phyloP scores from a whole-genome alignment of 1,140 invertebrate species.

The Diachasmimorpha longicaudata region DNA sequence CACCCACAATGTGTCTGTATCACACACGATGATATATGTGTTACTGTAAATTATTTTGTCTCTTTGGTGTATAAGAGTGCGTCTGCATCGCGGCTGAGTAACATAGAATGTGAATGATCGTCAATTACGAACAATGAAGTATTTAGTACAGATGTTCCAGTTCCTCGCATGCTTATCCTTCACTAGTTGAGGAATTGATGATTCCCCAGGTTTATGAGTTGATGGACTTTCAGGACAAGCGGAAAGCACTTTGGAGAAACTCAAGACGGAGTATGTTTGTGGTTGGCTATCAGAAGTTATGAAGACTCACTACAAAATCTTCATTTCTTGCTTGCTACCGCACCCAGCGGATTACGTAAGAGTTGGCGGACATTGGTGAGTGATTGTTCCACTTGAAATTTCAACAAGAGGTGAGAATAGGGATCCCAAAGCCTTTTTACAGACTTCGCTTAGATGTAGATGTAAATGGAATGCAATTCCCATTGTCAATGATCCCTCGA shows the following conservation, averaged over 20 bases:
- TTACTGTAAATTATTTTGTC: not conserved
- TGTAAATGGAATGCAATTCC: not conserved
- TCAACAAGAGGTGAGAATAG: not conserved
- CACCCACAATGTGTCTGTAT: not conserved
- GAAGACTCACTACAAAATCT: conserved; percentile 86
- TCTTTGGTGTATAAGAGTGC: conserved; percentile 33
- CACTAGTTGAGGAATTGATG: no score
- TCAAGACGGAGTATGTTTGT: conserved; percentile 94
- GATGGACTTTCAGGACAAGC: conserved; percentile 70
- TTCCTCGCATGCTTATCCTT: not conserved
- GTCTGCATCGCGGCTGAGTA: conserved; percentile 39
- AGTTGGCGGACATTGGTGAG: conserved; percentile 92
- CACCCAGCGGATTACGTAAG: conserved; percentile 89
- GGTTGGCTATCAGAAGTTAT: conserved; percentile 88
- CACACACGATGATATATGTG: not conserved
- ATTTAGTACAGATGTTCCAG: not conserved
- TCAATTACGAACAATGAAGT: not conserved
- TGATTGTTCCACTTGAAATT: conserved; percentile 22
- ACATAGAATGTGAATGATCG: not conserved
- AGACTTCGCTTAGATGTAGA: no score
- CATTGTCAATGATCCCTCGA: not conserved
- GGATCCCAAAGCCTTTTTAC: no score
- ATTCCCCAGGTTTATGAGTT: not conserved
- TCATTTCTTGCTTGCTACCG: conserved; percentile 82
- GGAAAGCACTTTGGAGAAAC: conserved; percentile 85